Evolutionary conservation across 1,140 invertebrate genomes (phyloP).

Genomic region (Agrypnia vestita): DNA sequence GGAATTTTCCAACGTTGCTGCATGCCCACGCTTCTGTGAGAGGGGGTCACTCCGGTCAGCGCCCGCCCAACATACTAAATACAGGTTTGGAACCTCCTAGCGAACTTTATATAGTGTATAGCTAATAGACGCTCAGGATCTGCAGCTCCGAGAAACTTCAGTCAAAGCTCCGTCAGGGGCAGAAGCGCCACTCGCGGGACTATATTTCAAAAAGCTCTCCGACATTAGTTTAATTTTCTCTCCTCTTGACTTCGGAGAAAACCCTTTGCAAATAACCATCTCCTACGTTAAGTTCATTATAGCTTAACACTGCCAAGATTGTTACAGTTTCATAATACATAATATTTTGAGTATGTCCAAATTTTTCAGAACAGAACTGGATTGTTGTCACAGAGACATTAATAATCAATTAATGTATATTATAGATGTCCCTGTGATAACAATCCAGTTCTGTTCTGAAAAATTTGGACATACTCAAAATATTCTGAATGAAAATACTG

Average conservation of each 20-base stretch:
- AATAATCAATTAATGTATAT: too few species aligned
- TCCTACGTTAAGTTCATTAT: too few species aligned
- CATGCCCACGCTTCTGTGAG: not conserved
- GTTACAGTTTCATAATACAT: too few species aligned
- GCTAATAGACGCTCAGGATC: conserved; percentile 31
- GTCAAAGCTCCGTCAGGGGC: conserved; percentile 32
- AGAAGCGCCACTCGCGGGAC: not conserved
- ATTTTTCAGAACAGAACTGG: too few species aligned
- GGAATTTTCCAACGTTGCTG: not conserved
- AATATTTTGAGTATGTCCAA: too few species aligned
- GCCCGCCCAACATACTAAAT: conserved; percentile 2
- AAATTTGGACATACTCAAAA: too few species aligned
- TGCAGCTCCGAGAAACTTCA: conserved; percentile 13
- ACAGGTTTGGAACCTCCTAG: conserved; percentile 2
- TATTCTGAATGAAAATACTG: too few species aligned
- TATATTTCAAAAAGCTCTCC: conserved; percentile 20
- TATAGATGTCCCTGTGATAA: too few species aligned
- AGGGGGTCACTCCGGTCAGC: conserved; percentile 25
- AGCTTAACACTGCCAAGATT: too few species aligned
- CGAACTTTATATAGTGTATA: conserved; percentile 15
- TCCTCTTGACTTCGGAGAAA: not conserved
- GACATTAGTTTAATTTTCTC: conserved; percentile 6
- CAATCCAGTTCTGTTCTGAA: too few species aligned
- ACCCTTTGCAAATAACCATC: too few species aligned
- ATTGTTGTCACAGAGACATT: too few species aligned